phyloP scores from a whole-genome alignment of 2,888 invertebrate species.

The Panzeria rudis region DNA sequence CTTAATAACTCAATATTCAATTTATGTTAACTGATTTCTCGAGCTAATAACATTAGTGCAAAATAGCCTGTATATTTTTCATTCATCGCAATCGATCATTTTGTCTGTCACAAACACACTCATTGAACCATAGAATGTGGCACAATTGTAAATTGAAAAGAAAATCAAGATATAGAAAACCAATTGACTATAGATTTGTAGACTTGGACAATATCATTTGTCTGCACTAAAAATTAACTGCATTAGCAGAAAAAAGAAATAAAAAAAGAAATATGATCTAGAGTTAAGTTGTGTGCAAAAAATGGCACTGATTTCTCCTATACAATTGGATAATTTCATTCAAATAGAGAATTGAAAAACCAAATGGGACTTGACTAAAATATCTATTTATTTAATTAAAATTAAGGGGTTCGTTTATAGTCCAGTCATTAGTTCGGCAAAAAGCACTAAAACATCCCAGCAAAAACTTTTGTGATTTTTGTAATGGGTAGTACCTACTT shows the following conservation, averaged over 20 bases:
- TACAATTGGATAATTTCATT: background rate
- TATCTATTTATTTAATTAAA: too few species aligned
- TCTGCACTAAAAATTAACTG: conserved; percentile 14
- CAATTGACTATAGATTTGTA: conserved; percentile 2
- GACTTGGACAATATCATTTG: conserved; percentile 40
- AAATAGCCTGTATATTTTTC: conserved; percentile 39
- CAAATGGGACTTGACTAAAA: too few species aligned
- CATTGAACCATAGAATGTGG: conserved; percentile 50
- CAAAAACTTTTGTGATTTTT: too few species aligned
- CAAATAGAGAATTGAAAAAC: background rate
- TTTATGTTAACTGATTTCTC: background rate
- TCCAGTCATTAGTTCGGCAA: too few species aligned
- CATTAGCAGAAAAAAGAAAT: conserved; percentile 6
- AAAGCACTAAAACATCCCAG: too few species aligned
- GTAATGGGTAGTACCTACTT: too few species aligned
- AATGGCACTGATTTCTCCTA: conserved; percentile 24
- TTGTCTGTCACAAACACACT: conserved; percentile 40
- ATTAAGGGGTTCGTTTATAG: too few species aligned
- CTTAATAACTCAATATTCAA: background rate
- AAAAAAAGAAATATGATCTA: conserved; percentile 6
- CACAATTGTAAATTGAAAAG: conserved; percentile 61
- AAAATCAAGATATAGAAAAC: conserved; percentile 32
- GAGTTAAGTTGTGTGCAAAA: background rate
- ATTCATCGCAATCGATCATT: conserved; percentile 61
- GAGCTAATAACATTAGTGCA: background rate